A percentile compares a stretch with the other conserved stretches of the same genome.
Evolutionary conservation across 2,113 vertebrate species (phyloP).

Genomic region (Lycocorax pyrrhopterus): DNA sequence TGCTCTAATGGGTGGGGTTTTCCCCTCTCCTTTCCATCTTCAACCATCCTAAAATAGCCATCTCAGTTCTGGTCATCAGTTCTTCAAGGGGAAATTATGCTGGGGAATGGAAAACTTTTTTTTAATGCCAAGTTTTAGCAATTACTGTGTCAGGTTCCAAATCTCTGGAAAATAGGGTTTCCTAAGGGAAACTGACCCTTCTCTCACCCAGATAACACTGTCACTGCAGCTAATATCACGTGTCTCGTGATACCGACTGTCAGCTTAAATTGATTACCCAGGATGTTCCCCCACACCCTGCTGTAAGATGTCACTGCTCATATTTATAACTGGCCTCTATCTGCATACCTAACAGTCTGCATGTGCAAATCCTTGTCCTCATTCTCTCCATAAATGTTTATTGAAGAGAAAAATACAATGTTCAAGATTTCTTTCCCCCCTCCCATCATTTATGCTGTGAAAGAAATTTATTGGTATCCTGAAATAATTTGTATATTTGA

Average conservation of each 20-base stretch:
- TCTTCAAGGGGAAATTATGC: constrained; percentile 8
- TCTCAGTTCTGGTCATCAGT: background rate
- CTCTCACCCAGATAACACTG: background rate
- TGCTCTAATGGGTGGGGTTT: background rate
- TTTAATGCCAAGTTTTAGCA: constrained; percentile 3
- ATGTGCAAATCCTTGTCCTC: background rate
- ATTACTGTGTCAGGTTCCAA: background rate
- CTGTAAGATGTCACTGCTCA: constrained; percentile 29
- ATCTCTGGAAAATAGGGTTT: constrained; percentile 37
- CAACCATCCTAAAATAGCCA: constrained; percentile 18
- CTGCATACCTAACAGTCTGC: background rate
- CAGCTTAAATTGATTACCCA: constrained; percentile 46
- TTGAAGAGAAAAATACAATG: background rate
- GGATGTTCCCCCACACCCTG: constrained; percentile 22
- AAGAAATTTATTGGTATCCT: background rate
- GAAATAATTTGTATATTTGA: background rate
- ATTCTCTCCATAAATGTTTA: background rate
- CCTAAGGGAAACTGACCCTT: constrained; percentile 29
- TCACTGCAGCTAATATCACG: background rate
- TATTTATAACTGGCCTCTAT: constrained; percentile 14
- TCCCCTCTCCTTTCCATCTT: background rate
- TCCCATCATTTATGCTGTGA: background rate
- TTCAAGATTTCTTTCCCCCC: background rate
- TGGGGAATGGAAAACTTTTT: background rate
- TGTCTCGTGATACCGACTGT: constrained; percentile 17